Conservation (phyloP, 2,113 vertebrate genomes). For the Heteronetta atricapilla region DNA sequence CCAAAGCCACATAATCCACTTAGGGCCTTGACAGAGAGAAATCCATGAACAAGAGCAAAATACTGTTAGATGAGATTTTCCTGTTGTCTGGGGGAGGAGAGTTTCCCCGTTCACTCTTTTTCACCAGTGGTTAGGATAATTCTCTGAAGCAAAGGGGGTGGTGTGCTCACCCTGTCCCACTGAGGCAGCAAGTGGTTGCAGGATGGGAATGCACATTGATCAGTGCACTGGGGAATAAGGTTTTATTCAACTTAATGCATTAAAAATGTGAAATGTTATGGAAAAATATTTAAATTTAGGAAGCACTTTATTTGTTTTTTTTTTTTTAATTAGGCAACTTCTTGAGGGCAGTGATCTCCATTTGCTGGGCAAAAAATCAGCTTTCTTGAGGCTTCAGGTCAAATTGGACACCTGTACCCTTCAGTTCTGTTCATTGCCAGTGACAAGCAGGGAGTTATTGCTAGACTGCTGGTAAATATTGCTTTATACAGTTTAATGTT, state of each 20-base stretch:
- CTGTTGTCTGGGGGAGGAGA: background rate
- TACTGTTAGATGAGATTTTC: background rate
- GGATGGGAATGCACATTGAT: background rate
- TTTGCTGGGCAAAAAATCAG: background rate
- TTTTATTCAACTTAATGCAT: background rate
- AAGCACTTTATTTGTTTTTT: background rate
- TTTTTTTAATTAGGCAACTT: background rate
- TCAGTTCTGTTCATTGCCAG: background rate
- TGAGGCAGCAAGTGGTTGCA: accelerated
- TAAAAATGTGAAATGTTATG: background rate
- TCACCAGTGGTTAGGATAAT: background rate
- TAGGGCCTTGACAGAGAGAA: background rate
- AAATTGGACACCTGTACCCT: background rate
- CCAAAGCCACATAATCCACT: background rate
- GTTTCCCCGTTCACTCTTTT: background rate
- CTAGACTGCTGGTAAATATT: background rate
- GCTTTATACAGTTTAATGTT: background rate
- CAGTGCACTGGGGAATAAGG: background rate
- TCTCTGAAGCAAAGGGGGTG: background rate
- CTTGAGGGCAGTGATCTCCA: background rate
- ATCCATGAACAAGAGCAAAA: accelerated
- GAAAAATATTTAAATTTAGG: background rate
- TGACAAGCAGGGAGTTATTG: background rate
- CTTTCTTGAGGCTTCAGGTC: background rate
- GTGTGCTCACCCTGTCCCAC: background rate